Evolutionary conservation across 1,140 invertebrate species (phyloP), one percentile per base, ranked within the genome.

Genomic region (Caenorhabditis inopinata): DNA sequence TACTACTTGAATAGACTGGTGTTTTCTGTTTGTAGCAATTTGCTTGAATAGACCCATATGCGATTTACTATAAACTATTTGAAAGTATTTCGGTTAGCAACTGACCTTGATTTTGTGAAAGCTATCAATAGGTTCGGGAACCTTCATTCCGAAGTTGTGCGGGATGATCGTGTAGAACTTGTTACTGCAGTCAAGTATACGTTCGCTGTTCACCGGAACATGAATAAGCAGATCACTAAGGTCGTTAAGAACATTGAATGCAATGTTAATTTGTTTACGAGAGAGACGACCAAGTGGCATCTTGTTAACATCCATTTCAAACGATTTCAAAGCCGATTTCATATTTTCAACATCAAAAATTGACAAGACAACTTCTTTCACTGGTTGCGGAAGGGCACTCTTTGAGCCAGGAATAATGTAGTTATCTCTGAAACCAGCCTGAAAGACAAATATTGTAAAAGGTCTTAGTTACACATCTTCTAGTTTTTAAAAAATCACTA

Each of bases 281-380:
- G 95, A 97, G 0, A 99, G 88, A 91, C 98, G 98, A 58, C 96
- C 96, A 1, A 98, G 90, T 0, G 96, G 96, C 96, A 98, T 96
- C 90, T 98, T 97, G 73, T 96, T 94, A 83, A 94, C 91, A 90
- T 98, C 96, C 84, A 98, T 92, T 92, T 93, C 95, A 91, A 96
- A 97, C 88, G 38, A 75, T 4, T 47, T 75, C n/a, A 53, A 35
- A 11, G 49, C 32, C 4, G 45, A 25, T 53, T 48, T 49, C 46
- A 42, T 53, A 23, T 78, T 58, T 16, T 98, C 95, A 83, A 94
- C 85, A 90, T 98, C 94, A 89, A 98, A 98, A 73, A 98, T 94
- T 58, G 94, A 90, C 82, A 91, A 91, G 1, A 99, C 92, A 0
- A 98, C 89, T 73, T 93, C 91, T 89, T 97, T 95, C 2, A 98